Evolutionary conservation across 2,113 vertebrate genomes (phyloP), one percentile per base, ranked within the genome.

Genomic region (Chionomys nivalis): DNA sequence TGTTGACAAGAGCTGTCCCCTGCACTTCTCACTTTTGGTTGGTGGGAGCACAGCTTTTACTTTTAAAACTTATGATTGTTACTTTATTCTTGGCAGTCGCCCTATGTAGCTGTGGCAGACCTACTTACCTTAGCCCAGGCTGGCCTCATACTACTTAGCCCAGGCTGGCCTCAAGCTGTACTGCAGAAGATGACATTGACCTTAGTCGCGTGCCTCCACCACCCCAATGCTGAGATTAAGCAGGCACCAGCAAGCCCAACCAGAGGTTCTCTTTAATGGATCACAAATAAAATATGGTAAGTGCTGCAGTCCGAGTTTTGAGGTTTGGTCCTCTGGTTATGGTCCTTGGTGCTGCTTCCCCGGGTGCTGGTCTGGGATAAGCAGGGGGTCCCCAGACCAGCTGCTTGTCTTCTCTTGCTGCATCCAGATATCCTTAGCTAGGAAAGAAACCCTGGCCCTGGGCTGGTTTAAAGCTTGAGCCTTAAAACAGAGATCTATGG

Each of bases 201-300:
- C 4, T 21, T 61, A 65, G 28, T 39, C 5, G 21, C 6, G 9
- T 36, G 63, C 42, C 61, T 33, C 82, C 24, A 31, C 39, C 26
- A 5, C 8, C 28, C 16, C 1, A 10, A 17, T 11, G 39, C 39
- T 65, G 17, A 33, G 63, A 66, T 86, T 86, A 86, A 42, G 16
- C 17, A 28, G 11, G 4, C 0, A 9, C 28, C 17, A 65, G 39
- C 61, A 47, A 26, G 17, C 61, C 42, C 42, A 49, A 12, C 31
- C 36, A 36, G 26, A 83, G 63, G 39, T 11, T 12, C 11, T 52
- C 70, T 83, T 61, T 6, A 61, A 36, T 52, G n/a, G 52, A 55
- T 93, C n/a, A 61, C 72, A 65, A 78, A 87, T 85, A 47, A 96
- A 96, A 21, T 26, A 68, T 26, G 79, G 44, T 33, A 33, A 70